A percentile compares a stretch with the other conserved stretches of the same genome.
These are phyloP conservation scores for Dryadula phaetusa DNA, from an alignment of 2,888 invertebrate species.

Conservation along the genomic window DNA sequence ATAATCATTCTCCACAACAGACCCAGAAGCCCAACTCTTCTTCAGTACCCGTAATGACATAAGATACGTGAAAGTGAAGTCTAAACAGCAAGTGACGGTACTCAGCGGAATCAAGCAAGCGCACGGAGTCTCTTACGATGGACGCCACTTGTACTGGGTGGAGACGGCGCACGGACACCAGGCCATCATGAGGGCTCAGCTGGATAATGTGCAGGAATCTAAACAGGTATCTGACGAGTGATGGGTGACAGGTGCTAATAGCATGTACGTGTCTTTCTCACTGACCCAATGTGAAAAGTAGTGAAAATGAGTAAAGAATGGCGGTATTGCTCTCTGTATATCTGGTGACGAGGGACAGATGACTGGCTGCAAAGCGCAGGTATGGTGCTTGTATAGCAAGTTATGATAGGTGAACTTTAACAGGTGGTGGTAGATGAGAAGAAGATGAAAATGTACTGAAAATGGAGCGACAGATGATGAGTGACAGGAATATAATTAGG, in stretches of 20 bases:
- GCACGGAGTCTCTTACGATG: slow-evolving; percentile 89
- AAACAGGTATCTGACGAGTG: slow-evolving; percentile 76
- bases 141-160: slow-evolving; percentile 90
- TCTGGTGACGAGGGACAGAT: too few species aligned
- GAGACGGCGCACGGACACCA: slow-evolving; percentile 88
- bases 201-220: slow-evolving; percentile 83
- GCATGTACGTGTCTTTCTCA: too few species aligned
- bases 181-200: slow-evolving; percentile 86
- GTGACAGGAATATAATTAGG: too few species aligned
- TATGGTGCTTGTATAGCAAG: too few species aligned
- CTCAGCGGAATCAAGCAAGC: slow-evolving; percentile 69
- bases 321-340: too few species aligned
- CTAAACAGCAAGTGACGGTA: slow-evolving; percentile 70
- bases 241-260: not conserved
- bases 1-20: slow-evolving; percentile 64
- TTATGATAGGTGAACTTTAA: too few species aligned
- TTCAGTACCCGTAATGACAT: slow-evolving; percentile 88
- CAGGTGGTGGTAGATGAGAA: too few species aligned
- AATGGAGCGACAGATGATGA: too few species aligned
- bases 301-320: too few species aligned
- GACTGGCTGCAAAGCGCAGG: too few species aligned
- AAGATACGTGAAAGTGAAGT: slow-evolving; percentile 85
- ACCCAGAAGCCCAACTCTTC: slow-evolving; percentile 87
- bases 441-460: too few species aligned
- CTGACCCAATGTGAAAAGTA: too few species aligned